These are phyloP conservation scores for Danio tinwini DNA, from an alignment of 2,797 vertebrate species.

Conservation along the genomic window DNA sequence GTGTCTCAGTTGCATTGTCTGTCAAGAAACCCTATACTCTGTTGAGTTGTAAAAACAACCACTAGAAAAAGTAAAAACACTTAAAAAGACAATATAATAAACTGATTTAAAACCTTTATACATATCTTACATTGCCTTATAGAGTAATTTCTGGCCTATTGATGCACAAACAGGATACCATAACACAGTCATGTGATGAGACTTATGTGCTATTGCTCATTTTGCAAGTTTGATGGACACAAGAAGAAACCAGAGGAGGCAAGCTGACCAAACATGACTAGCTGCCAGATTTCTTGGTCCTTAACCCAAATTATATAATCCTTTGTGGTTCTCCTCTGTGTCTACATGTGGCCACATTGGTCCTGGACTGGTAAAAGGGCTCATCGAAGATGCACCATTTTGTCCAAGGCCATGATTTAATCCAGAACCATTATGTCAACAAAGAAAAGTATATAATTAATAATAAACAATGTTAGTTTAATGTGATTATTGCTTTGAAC, in stretches of 20 bases:
- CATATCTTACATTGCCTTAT: conserved; percentile 76
- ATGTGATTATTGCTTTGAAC: conserved; percentile 28
- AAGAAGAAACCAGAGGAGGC: conserved; percentile 36
- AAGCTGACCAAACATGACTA: conserved; percentile 64
- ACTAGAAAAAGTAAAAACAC: conserved; percentile 71
- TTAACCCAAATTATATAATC: conserved; percentile 56
- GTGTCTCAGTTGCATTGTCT: conserved; percentile 9
- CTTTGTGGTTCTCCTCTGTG: background rate
- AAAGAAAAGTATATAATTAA: background rate
- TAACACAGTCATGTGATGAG: conserved; percentile 65
- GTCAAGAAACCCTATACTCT: conserved; percentile 65
- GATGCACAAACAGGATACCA: conserved; percentile 65
- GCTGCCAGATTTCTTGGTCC: conserved; percentile 67
- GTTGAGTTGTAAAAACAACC: conserved; percentile 62
- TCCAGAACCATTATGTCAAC: background rate
- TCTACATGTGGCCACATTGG: background rate
- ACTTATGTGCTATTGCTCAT: background rate
- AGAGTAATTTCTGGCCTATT: conserved; percentile 72
- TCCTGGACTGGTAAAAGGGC: background rate
- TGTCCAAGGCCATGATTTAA: too few relatives aligned
- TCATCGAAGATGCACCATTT: background rate
- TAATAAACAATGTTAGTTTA: background rate
- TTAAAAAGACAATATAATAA: conserved; percentile 69
- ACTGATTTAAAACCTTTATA: conserved; percentile 74
- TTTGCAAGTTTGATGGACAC: conserved; percentile 2